phyloP scores from a whole-genome alignment of 1,140 invertebrate genomes.

The Parapsyche elsis region DNA sequence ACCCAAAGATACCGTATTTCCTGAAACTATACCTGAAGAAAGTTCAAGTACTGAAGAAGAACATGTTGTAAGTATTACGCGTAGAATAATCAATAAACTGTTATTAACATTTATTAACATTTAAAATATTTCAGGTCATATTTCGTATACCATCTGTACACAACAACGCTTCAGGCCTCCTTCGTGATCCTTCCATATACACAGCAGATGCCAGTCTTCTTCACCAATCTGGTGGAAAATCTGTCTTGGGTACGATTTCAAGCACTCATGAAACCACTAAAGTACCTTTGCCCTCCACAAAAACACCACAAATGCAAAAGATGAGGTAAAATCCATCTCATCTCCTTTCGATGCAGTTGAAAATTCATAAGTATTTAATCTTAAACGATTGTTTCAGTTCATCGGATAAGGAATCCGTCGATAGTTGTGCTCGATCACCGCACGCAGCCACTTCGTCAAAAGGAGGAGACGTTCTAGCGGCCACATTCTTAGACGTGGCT shows the following conservation, averaged over 20 bases:
- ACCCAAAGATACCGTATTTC: conserved; percentile 86
- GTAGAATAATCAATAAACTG: not conserved
- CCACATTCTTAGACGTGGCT: conserved; percentile 96
- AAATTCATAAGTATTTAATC: conserved; percentile 47
- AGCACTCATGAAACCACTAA: conserved; percentile 58
- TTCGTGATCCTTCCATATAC: conserved; percentile 68
- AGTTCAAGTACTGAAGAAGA: conserved; percentile 92
- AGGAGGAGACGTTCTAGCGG: conserved; percentile 78
- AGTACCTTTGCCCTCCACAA: conserved; percentile 60
- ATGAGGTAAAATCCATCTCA: conserved; percentile 64
- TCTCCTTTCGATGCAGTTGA: not conserved
- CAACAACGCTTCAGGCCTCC: conserved; percentile 71
- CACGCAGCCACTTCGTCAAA: conserved; percentile 47
- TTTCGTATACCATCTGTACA: conserved; percentile 79
- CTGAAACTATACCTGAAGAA: conserved; percentile 92
- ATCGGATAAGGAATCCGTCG: conserved; percentile 66
- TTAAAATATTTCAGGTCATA: conserved; percentile 71
- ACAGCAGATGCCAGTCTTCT: conserved; percentile 71
- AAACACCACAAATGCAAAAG: conserved; percentile 68
- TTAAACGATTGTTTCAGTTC: conserved; percentile 59
- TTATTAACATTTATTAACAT: conserved; percentile 19
- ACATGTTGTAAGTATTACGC: conserved; percentile 75
- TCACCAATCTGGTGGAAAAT: conserved; percentile 60
- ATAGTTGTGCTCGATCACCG: conserved; percentile 50
- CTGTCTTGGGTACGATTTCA: conserved; percentile 5